phyloP scores from a whole-genome alignment of 1,140 invertebrate species.

The Acromyrmex echinatior region DNA sequence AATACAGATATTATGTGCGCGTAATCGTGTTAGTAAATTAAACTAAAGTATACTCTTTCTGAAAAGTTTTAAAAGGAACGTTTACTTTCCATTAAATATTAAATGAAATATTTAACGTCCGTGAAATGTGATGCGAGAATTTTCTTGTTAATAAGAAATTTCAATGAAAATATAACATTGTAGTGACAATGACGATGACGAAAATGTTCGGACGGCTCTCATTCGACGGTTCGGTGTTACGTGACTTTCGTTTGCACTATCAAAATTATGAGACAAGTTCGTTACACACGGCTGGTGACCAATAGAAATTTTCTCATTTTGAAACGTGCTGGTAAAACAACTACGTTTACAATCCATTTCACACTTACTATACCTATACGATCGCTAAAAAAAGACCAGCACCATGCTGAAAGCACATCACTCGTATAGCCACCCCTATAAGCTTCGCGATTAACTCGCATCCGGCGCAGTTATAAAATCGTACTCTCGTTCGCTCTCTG shows the following conservation, averaged over 20 bases:
- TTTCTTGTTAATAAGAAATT: conserved; percentile 29
- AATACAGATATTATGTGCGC: not conserved
- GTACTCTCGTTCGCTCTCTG: conserved; percentile 12
- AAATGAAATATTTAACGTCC: conserved; percentile 27
- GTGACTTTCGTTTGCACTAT: conserved; percentile 45
- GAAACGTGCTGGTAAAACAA: conserved; percentile 2
- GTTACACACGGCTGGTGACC: conserved; percentile 42
- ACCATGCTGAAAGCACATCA: conserved; percentile 35
- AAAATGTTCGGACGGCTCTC: conserved; percentile 2
- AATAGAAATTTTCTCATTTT: conserved; percentile 53
- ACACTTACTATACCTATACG: conserved; percentile 55
- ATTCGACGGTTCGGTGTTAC: not conserved
- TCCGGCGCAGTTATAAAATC: conserved; percentile 51
- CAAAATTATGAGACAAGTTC: conserved; percentile 56
- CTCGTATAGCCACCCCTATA: conserved; percentile 33
- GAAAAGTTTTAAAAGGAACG: conserved; percentile 10
- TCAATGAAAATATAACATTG: conserved; percentile 49
- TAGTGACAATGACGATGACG: not conserved
- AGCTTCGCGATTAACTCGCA: conserved; percentile 54
- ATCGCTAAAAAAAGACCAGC: conserved; percentile 29
- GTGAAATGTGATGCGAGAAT: conserved; percentile 4
- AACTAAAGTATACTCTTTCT: not conserved
- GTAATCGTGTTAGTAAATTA: conserved; percentile 15
- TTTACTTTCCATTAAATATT: conserved; percentile 30
- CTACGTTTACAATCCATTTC: conserved; percentile 51